Percentiles rank a stretch among this genome's conserved stretches.
phyloP scores from a whole-genome alignment of 2,113 vertebrate genomes.

The Ceyx cyanopectus region DNA sequence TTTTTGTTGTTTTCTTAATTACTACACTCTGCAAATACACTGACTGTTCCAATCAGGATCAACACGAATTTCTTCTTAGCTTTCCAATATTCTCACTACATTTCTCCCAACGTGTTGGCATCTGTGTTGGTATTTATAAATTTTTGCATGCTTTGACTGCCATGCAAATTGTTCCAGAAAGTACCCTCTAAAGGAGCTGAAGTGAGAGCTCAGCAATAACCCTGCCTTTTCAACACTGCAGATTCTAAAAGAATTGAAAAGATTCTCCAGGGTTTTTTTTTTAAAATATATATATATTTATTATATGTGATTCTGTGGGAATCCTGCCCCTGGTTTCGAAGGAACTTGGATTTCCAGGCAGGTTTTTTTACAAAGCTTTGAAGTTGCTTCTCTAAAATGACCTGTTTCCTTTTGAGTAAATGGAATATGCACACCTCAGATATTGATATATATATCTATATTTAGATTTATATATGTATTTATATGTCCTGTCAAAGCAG shows the following conservation, averaged over 20 bases:
- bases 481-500: neutral
- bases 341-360: neutral
- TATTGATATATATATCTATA: neutral
- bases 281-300: neutral
- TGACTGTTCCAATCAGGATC: constrained; percentile 60
- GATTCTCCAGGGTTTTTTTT: neutral
- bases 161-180: constrained; percentile 46
- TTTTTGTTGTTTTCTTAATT: neutral
- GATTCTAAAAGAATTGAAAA: too few relatives aligned
- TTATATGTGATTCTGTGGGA: neutral
- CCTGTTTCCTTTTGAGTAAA: neutral
- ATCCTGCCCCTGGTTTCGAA: neutral
- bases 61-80: constrained; percentile 52
- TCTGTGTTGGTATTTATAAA: constrained; percentile 66
- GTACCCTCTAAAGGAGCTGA: constrained; percentile 43
- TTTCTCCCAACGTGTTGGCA: constrained; percentile 56
- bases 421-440: neutral
- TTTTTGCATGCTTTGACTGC: constrained; percentile 59
- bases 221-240: constrained; percentile 16
- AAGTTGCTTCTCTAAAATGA: neutral
- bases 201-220: constrained; percentile 42
- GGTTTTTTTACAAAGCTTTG: constrained; percentile 24
- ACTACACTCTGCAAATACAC: neutral
- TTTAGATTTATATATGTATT: neutral
- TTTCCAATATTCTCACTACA: constrained; percentile 41